phyloP scores from a whole-genome alignment of 2,888 invertebrate species.

The Bombylius discolor region DNA sequence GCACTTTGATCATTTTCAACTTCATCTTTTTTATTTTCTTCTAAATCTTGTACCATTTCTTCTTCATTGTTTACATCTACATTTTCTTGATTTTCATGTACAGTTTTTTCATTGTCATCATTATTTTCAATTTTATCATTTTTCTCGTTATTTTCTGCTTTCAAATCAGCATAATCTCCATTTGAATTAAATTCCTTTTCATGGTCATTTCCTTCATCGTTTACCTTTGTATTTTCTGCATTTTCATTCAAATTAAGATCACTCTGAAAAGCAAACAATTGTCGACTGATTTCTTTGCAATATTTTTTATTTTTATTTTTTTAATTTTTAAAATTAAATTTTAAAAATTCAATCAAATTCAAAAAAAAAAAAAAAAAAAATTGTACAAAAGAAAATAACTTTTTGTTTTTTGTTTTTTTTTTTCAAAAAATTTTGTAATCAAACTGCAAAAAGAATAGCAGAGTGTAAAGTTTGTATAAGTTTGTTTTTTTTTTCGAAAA shows the following conservation, averaged over 20 bases:
- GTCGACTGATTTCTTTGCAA: conserved; percentile 32
- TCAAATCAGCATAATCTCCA: conserved; percentile 14
- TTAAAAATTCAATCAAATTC: not conserved
- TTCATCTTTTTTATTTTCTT: not conserved
- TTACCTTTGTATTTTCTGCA: conserved; percentile 14
- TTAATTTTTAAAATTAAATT: conserved; percentile 1
- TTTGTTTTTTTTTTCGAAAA: too few species aligned
- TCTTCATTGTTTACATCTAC: not conserved
- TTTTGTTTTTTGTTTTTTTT: too few species aligned
- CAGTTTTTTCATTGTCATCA: conserved; percentile 12
- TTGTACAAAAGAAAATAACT: too few species aligned
- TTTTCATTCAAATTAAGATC: conserved; percentile 28
- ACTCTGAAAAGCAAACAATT: conserved; percentile 39
- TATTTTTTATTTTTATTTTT: conserved; percentile 20
- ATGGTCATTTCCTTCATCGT: conserved; percentile 14
- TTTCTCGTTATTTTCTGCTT: conserved; percentile 12
- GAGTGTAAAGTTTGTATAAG: too few species aligned
- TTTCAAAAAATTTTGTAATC: too few species aligned
- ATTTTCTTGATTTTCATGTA: not conserved
- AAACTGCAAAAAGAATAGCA: too few species aligned
- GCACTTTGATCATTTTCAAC: not conserved
- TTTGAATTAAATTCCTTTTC: conserved; percentile 10
- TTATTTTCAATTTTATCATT: conserved; percentile 14
- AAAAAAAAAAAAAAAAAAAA: not conserved
- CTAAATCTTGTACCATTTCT: not conserved